A percentile compares a stretch with the other conserved stretches of the same genome.
Evolutionary conservation across 1,140 invertebrate species (phyloP).

Genomic region (Plectus sambesii): DNA sequence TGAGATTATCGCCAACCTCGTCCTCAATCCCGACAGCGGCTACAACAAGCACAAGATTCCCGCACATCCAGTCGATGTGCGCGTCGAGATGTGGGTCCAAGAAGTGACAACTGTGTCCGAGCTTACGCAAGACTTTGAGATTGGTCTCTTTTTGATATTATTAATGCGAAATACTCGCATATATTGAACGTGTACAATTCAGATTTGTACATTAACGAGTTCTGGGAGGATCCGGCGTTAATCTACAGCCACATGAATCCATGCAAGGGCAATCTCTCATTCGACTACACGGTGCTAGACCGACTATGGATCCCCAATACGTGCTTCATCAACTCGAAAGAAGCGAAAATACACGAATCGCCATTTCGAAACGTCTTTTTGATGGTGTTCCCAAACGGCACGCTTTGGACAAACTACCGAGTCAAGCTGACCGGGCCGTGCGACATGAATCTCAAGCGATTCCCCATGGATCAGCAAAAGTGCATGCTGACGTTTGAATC

Average conservation of each 20-base stretch:
- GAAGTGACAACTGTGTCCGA: slow-evolving; percentile 44
- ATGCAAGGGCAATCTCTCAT: slow-evolving; percentile 42
- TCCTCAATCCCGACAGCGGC: slow-evolving; percentile 40
- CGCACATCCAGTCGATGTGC: slow-evolving; percentile 40
- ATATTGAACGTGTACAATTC: slow-evolving; percentile 13
- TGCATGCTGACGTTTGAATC: slow-evolving; percentile 43
- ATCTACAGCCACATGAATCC: slow-evolving; percentile 42
- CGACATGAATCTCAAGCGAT: slow-evolving; percentile 43
- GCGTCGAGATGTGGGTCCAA: slow-evolving; percentile 46
- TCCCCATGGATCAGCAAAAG: slow-evolving; percentile 42
- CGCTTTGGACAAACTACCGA: slow-evolving; percentile 43
- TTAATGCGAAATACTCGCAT: background rate
- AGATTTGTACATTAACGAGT: slow-evolving; percentile 46
- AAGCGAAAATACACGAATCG: slow-evolving; percentile 38
- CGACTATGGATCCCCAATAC: slow-evolving; percentile 44
- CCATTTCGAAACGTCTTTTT: slow-evolving; percentile 45
- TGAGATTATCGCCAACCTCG: slow-evolving; percentile 39
- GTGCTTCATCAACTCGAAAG: slow-evolving; percentile 43
- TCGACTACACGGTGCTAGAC: slow-evolving; percentile 38
- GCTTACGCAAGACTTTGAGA: slow-evolving; percentile 44
- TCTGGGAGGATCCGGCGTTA: slow-evolving; percentile 45
- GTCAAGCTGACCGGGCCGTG: slow-evolving; percentile 45
- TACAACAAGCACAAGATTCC: slow-evolving; percentile 45
- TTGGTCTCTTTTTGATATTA: slow-evolving; percentile 27
- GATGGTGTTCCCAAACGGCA: slow-evolving; percentile 45